A percentile compares a stretch with the other conserved stretches of the same genome.
Evolutionary conservation across 1,140 invertebrate genomes (phyloP).

Genomic region (Tribolium madens): DNA sequence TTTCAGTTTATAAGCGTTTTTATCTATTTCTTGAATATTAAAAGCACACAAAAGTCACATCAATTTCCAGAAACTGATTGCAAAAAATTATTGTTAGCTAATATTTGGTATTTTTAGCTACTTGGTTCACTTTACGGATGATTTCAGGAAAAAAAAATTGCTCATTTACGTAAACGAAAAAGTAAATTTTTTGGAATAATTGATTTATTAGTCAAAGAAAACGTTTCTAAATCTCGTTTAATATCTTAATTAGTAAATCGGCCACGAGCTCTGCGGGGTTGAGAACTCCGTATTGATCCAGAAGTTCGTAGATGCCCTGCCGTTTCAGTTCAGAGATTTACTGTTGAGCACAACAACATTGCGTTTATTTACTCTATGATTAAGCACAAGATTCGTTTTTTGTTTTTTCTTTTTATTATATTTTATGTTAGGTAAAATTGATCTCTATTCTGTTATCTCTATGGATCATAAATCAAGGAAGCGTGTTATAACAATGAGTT

Average conservation of each 20-base stretch:
- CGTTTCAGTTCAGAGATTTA: conserved; percentile 27
- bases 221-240: conserved; percentile 44
- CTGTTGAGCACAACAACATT: conserved; percentile 9
- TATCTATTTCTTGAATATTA: no score
- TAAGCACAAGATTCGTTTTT: background rate
- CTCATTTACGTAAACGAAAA: no score
- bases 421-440: background rate
- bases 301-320: conserved; percentile 40
- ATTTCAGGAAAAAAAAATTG: no score
- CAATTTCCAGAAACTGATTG: no score
- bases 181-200: background rate
- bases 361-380: conserved; percentile 14
- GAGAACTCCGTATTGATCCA: conserved; percentile 47
- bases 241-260: conserved; percentile 51
- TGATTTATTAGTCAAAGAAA: conserved; percentile 6
- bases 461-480: conserved; percentile 32
- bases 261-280: conserved; percentile 48
- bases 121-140: no score
- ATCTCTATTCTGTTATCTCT: conserved; percentile 11
- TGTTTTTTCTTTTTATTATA: background rate
- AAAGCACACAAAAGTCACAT: no score
- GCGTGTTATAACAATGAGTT: conserved; percentile 37
- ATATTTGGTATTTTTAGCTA: no score
- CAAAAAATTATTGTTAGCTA: no score
- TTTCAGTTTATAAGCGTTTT: no score